Percentiles rank a stretch among this genome's conserved stretches.
These are phyloP conservation scores for Capreolus pygargus DNA, from an alignment of 2,113 vertebrate species.

Conservation along the genomic window DNA sequence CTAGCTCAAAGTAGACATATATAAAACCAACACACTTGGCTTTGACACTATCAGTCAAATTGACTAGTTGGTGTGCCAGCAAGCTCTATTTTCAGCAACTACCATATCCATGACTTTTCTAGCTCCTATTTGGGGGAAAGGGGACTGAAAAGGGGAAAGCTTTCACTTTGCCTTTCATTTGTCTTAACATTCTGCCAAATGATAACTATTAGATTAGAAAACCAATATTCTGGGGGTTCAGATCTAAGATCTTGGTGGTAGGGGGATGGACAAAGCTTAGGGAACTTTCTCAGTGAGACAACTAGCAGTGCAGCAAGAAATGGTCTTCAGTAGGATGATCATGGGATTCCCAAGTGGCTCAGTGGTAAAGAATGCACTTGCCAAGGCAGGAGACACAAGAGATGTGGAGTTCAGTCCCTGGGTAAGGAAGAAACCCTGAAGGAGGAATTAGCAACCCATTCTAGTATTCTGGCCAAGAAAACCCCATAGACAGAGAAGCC, in stretches of 20 bases:
- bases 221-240: background rate
- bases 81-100: slow-evolving; percentile 46
- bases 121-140: background rate
- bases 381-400: background rate
- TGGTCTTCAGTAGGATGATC: background rate
- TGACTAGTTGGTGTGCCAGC: background rate
- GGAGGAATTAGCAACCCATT: background rate
- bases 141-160: background rate
- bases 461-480: background rate
- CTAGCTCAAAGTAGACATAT: background rate
- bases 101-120: background rate
- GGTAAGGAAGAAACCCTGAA: background rate
- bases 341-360: background rate
- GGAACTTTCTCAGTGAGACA: background rate
- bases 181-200: background rate
- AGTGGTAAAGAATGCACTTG: background rate
- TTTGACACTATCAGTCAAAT: background rate
- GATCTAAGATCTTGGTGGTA: background rate
- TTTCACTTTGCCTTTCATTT: background rate
- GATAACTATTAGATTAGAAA: background rate
- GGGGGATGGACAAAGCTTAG: background rate
- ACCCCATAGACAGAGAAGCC: background rate
- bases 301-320: background rate
- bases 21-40: slow-evolving; percentile 36
- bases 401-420: background rate